A percentile compares a stretch with the other conserved stretches of the same genome.
These are phyloP conservation scores for Fragum sueziense DNA, from an alignment of 2,888 invertebrate genomes.

Conservation along the genomic window DNA sequence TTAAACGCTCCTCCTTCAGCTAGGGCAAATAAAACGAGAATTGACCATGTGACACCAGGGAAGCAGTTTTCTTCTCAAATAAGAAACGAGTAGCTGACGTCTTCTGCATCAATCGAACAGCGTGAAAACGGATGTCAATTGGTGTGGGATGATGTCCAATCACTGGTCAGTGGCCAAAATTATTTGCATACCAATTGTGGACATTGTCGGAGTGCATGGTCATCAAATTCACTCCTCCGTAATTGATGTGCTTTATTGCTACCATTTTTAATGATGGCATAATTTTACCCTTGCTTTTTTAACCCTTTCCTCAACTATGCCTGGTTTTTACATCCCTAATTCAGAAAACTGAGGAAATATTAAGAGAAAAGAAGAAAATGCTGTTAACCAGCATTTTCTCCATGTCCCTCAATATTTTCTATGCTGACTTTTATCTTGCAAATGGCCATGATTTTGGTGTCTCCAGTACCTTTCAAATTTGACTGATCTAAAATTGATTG, in stretches of 20 bases:
- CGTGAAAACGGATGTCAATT: slow-evolving; percentile 1
- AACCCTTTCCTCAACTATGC: background rate
- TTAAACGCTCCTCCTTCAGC: slow-evolving; percentile 8
- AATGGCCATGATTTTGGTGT: background rate
- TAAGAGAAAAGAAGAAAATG: background rate
- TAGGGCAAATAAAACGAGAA: slow-evolving; percentile 7
- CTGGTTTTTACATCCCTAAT: background rate
- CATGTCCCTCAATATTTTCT: background rate
- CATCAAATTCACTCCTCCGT: background rate
- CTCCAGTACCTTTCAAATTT: background rate
- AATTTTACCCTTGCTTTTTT: background rate
- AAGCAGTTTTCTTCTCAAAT: background rate
- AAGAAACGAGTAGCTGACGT: background rate
- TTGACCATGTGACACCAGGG: slow-evolving; percentile 9
- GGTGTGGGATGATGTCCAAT: background rate
- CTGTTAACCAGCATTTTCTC: background rate
- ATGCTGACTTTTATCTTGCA: background rate
- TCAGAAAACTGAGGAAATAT: background rate
- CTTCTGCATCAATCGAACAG: background rate
- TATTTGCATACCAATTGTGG: slow-evolving; percentile 11
- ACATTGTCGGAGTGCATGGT: slow-evolving; percentile 7
- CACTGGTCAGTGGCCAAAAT: slow-evolving; percentile 1
- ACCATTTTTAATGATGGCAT: background rate
- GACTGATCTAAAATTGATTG: background rate
- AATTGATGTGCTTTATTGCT: slow-evolving; percentile 14